Conservation (phyloP, 2,888 invertebrate species). For the Macrophya alboannulata region DNA sequence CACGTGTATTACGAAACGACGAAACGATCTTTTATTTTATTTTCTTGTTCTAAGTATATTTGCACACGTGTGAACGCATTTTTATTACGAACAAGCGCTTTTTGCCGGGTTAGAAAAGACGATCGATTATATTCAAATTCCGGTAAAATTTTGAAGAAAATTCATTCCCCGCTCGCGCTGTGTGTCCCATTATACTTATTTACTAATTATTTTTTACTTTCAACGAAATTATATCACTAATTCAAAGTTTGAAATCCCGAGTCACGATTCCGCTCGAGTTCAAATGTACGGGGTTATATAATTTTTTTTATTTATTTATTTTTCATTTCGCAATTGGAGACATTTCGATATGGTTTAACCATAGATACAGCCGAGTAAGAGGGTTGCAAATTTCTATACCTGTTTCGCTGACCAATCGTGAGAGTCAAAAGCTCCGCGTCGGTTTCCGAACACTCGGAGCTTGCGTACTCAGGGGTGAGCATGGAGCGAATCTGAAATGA, state of each 20-base stretch:
- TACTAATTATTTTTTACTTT: neutral
- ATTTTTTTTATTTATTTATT: too few relatives aligned
- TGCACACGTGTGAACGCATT: neutral
- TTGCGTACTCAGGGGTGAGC: constrained; percentile 25
- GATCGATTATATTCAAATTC: neutral
- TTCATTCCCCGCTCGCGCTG: neutral
- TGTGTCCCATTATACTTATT: neutral
- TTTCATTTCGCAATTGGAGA: too few relatives aligned
- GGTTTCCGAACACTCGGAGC: constrained; percentile 24
- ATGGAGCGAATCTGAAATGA: neutral
- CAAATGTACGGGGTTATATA: neutral
- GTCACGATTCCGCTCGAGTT: neutral
- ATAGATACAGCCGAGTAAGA: too few relatives aligned
- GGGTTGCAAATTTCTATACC: neutral
- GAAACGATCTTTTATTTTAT: too few relatives aligned
- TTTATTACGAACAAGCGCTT: neutral
- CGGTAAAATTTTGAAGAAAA: neutral
- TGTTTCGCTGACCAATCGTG: neutral
- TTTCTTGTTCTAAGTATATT: too few relatives aligned
- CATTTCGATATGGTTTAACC: too few relatives aligned
- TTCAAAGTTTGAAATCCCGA: neutral
- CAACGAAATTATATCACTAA: neutral
- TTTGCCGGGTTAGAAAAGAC: neutral
- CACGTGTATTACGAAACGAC: neutral
- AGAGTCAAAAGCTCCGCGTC: neutral